A percentile compares a stretch with the other conserved stretches of the same genome.
Conservation (phyloP, 2,888 invertebrate species). For the Sinohyriopsis cumingii region DNA sequence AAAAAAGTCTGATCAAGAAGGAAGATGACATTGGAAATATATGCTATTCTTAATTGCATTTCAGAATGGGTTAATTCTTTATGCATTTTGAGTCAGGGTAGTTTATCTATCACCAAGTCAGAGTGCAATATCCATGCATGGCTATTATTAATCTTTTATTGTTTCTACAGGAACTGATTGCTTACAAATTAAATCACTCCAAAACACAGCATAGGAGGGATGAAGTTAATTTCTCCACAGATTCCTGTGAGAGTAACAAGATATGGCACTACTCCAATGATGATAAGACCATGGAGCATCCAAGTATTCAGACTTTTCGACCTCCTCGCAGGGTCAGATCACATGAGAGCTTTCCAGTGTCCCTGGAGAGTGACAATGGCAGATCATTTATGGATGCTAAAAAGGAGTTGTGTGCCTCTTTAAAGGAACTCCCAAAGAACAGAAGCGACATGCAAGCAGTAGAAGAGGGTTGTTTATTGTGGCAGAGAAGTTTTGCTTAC, state of each 20-base stretch:
- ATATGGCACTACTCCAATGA: not conserved
- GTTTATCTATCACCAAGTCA: too few species aligned
- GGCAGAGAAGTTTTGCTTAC: slow-evolving; percentile 76
- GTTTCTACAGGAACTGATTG: slow-evolving; percentile 59
- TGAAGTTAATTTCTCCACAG: slow-evolving; percentile 21
- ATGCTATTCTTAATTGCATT: too few species aligned
- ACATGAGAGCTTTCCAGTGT: slow-evolving; percentile 47
- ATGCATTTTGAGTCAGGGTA: too few species aligned
- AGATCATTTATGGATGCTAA: not conserved
- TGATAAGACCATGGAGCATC: too few species aligned
- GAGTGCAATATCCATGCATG: too few species aligned
- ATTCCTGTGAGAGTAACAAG: slow-evolving; percentile 12
- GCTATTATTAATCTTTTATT: slow-evolving; percentile 5
- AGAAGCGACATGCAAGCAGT: too few species aligned
- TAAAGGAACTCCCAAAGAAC: too few species aligned
- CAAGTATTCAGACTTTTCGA: too few species aligned
- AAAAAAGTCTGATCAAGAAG: not conserved
- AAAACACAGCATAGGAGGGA: slow-evolving; percentile 31
- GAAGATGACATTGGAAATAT: too few species aligned
- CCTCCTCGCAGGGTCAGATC: slow-evolving; percentile 46
- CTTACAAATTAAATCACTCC: slow-evolving; percentile 54
- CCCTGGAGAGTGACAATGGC: slow-evolving; percentile 2
- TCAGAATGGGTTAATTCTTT: too few species aligned
- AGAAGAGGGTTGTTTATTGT: slow-evolving; percentile 55
- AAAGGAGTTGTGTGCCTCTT: too few species aligned